Base-by-base conservation (phyloP, 2,113 vertebrate species). In the Tachysurus fulvidraco region DNA sequence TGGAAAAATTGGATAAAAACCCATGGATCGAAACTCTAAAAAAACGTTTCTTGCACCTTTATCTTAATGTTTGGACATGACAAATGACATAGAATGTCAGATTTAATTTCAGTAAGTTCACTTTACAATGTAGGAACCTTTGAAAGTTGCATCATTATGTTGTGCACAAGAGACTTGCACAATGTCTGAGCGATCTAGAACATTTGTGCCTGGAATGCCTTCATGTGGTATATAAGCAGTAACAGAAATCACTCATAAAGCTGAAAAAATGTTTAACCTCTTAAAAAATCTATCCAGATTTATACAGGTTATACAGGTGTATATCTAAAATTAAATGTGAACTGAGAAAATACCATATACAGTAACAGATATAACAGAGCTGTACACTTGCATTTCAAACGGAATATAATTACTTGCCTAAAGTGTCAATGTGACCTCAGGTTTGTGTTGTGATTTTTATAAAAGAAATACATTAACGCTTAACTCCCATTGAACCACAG, bases 361-460 rank as follows among this genome's bases (percentile, higher is more conserved):
- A n/a, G n/a, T n/a, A 50, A 50, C 44, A 14, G 44, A n/a, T 77
- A 28, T 21, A 17, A 19, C 5, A 71, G 36, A 77, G 44, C 14
- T 77, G 21, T 2, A 78, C 14, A 78, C 50, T 6, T n/a, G 7
- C 5, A 41, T 74, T 36, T 71, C 16, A 41, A 1, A 46, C 23
- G 74, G 12, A 11, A 17, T 30, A 13, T 79, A 79, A 79, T 28
- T 55, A 30, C 14, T 46, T 41, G 23, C 1, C 10, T 36, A 59
- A 74, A 55, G 50, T 11, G 54, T 59, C 13, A 28, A 36, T 16
- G 65, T 16, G 13, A 44, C 30, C 54, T 76, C 17, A 4, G 57
- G 25, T 84, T 76, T 74, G 83, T 60, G 11, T 23, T 84, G 36
- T 60, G 71, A 46, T 85, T 62, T 74, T 74, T 76, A 46, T 62